Percentiles rank a stretch among this genome's conserved stretches.
phyloP scores from a whole-genome alignment of 2,113 vertebrate genomes.

The Marcusenius ussheri region DNA sequence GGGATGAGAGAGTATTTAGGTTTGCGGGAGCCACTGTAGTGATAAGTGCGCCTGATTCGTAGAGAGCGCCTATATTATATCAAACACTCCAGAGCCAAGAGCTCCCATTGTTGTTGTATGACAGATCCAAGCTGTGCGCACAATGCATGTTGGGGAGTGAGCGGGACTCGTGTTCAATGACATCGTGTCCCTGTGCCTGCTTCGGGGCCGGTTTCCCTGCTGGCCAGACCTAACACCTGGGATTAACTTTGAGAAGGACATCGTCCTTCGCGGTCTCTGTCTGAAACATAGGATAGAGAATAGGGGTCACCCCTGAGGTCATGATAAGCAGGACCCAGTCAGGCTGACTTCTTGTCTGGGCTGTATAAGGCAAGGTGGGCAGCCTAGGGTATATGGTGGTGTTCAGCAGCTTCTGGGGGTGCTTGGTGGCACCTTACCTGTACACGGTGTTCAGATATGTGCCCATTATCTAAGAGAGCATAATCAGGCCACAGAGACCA shows the following conservation, averaged over 20 bases:
- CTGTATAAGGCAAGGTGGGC: background rate
- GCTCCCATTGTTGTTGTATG: background rate
- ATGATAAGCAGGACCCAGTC: background rate
- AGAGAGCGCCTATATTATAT: background rate
- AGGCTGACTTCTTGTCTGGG: background rate
- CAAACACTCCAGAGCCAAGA: background rate
- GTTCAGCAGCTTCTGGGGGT: background rate
- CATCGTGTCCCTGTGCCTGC: background rate
- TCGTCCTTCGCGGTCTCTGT: background rate
- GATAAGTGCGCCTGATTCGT: background rate
- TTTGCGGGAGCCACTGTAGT: background rate
- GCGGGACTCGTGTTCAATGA: background rate
- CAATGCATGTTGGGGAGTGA: background rate
- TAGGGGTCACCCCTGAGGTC: background rate
- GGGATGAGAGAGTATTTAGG: conserved; percentile 2
- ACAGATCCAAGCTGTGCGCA: background rate
- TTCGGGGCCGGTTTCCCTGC: background rate
- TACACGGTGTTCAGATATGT: background rate
- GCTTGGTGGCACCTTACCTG: background rate
- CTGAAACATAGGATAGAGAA: background rate
- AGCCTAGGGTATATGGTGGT: background rate
- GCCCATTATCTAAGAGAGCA: background rate
- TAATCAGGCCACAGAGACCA: background rate
- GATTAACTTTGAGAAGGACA: background rate
- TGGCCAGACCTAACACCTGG: background rate